Evolutionary conservation across 2,797 vertebrate species (phyloP).

Genomic region (Argentina silus): DNA sequence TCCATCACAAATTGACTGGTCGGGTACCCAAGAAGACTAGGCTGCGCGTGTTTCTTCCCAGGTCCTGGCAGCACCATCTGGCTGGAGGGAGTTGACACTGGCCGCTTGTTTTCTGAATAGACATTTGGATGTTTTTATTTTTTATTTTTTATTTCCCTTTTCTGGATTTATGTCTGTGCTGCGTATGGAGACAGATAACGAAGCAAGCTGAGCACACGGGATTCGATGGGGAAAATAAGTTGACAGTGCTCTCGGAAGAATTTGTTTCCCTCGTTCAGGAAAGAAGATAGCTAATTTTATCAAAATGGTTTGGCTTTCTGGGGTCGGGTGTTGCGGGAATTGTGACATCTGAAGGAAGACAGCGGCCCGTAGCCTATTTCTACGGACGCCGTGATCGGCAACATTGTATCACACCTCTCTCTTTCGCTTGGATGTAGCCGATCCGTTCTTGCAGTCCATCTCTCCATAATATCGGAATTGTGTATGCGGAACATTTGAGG

Average conservation of each 20-base stretch:
- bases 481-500: slow-evolving; percentile 34
- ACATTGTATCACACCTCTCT: slow-evolving; percentile 34
- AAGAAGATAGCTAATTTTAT: slow-evolving; percentile 49
- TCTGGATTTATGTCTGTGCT: slow-evolving; percentile 32
- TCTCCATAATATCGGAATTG: slow-evolving; percentile 24
- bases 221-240: slow-evolving; percentile 68
- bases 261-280: slow-evolving; percentile 53
- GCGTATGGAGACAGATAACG: slow-evolving; percentile 17
- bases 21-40: slow-evolving; percentile 40
- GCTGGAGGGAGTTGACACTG: slow-evolving; percentile 55
- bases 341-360: slow-evolving; percentile 60
- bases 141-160: slow-evolving; percentile 25
- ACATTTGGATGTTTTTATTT: slow-evolving; percentile 50
- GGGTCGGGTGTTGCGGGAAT: slow-evolving; percentile 36
- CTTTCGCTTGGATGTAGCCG: slow-evolving; percentile 49
- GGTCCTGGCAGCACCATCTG: slow-evolving; percentile 62
- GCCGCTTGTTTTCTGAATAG: slow-evolving; percentile 49
- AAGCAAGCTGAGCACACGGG: slow-evolving; percentile 25
- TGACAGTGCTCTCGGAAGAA: slow-evolving; percentile 51
- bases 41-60: slow-evolving; percentile 54
- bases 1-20: slow-evolving; percentile 53
- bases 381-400: slow-evolving; percentile 7
- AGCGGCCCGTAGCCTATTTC: slow-evolving; percentile 23
- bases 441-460: slow-evolving; percentile 52
- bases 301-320: slow-evolving; percentile 59